Evolutionary conservation across 2,797 vertebrate species (phyloP), one percentile per base, ranked within the genome.

Genomic region (Mionectes olivaceus): DNA sequence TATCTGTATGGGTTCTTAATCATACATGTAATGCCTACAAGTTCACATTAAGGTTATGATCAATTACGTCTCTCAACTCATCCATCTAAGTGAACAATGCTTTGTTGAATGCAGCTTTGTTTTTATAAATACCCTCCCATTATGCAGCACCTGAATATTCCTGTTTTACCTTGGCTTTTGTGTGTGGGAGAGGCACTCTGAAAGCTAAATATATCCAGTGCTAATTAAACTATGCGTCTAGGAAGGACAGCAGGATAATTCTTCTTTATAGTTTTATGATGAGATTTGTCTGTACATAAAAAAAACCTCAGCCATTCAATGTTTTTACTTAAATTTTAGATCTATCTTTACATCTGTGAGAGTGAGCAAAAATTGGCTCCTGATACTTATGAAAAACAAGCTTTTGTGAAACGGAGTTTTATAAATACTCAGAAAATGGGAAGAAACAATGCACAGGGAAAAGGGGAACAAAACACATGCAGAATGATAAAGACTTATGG

Each of bases 131-230:
- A 56, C 41, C 27, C 15, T 88, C 49, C n/a, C 23, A 89, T 94
- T 75, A 89, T 55, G n/a, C 30, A 83, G 75, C 56, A 87, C 57
- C 73, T 74, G 56, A 85, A 79, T 90, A 89, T 78, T 91, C 52
- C 77, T 92, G 37, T 83, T 91, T 89, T 76, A 81, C 55, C 35
- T 70, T 86, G 69, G 74, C 70, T 88, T 93, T 79, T 88, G 57
- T 76, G 41, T 8, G 9, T 67, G 35, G 61, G 80, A 87, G 67
- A 74, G 53, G 63, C 43, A 63, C 47, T 67, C 63, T 88, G 55
- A 82, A 91, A 90, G 79, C 69, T 52, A 83, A 93, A 83, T 83
- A 88, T 69, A 81, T 92, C 55, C 69, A 73, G 33, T 81, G 70
- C 91, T 94, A 95, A 89, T 87, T 90, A 85, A 85, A 83, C 22